Evolutionary conservation across 2,888 invertebrate species (phyloP).

Genomic region (Tipula unca): DNA sequence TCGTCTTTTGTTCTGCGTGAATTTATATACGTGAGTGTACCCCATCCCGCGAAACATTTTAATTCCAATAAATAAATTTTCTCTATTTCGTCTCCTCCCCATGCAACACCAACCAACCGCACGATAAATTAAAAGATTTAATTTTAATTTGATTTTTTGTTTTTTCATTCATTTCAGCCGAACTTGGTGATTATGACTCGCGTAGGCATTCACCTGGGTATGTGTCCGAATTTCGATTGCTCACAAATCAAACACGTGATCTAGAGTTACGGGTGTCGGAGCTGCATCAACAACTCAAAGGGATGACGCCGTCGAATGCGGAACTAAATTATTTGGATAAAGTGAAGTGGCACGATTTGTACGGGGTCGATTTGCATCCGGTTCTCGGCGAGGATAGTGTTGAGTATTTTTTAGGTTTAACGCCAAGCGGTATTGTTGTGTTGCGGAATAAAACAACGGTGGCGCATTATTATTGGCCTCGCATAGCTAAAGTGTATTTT

Average conservation of each 20-base stretch:
- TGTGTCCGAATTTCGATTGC: slow-evolving; percentile 88
- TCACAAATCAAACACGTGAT: slow-evolving; percentile 86
- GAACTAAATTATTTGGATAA: slow-evolving; percentile 93
- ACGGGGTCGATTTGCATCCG: slow-evolving; percentile 94
- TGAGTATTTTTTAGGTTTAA: slow-evolving; percentile 91
- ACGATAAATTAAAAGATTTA: background rate
- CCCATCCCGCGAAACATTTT: background rate
- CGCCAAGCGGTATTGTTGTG: slow-evolving; percentile 91
- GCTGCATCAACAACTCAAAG: slow-evolving; percentile 75
- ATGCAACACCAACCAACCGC: background rate
- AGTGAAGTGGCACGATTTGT: slow-evolving; percentile 98
- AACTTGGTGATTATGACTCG: slow-evolving; percentile 89
- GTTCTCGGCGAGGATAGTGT: slow-evolving; percentile 94
- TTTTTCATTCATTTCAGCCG: slow-evolving; percentile 57
- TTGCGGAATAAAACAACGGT: slow-evolving; percentile 92
- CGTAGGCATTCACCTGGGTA: slow-evolving; percentile 82
- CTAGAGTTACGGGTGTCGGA: slow-evolving; percentile 80
- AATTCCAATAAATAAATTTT: background rate
- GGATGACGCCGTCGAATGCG: slow-evolving; percentile 69
- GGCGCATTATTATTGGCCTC: slow-evolving; percentile 96
- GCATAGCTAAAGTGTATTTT: slow-evolving; percentile 93
- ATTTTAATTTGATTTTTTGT: background rate
- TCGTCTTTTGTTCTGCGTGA: background rate
- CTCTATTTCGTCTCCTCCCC: background rate
- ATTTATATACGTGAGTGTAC: background rate